Evolutionary conservation across 2,888 invertebrate genomes (phyloP), one percentile per base, ranked within the genome.

Genomic region (Synanthedon tipuliformis): DNA sequence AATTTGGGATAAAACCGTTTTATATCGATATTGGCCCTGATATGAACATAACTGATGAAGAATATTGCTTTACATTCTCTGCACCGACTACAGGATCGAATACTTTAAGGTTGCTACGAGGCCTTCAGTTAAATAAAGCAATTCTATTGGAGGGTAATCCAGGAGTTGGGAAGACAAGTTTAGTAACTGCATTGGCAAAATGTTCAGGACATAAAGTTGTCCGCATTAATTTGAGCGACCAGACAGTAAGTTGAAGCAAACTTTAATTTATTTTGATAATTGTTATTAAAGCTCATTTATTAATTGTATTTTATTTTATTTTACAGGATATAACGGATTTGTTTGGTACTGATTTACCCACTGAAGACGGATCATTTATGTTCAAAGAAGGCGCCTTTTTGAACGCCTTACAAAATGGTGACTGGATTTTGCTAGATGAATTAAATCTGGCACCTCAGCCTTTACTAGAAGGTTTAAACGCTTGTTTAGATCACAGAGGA

Each of bases 381-480:
- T 99, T 99, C 95, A 91, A 95, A 66, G 98, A 99, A 83, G 99
- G 99, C 0, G 98, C 98, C 0, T 91, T 99, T 56, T 83, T 99
- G 48, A 93, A 92, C 55, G 99, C 99, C 0, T 88, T 99, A 18
- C 96, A 96, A 82, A 90, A 93, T 51, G 95, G 97, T 11, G 92
- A 97, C 64, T 99, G 99, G 99, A 94, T 99, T 62, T 88, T 99
- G 16, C 86, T 99, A 27, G 99, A 99, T 76, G 99, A 99, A 89
- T 87, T 99, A 60, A 99, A 99, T 88, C 89, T 99, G 59, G 99
- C 99, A 0, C 98, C 99, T 0, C 99, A 99, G 76, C 96, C 98
- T 0, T 99, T 99, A 0, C 86, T 99, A 12, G 99, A 99, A 89
- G 99, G 99, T 34, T 89, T 99, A 3, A 99, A 99, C 75, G 99